Evolutionary conservation across 2,888 invertebrate species (phyloP).

Genomic region (Drosophila putrida): DNA sequence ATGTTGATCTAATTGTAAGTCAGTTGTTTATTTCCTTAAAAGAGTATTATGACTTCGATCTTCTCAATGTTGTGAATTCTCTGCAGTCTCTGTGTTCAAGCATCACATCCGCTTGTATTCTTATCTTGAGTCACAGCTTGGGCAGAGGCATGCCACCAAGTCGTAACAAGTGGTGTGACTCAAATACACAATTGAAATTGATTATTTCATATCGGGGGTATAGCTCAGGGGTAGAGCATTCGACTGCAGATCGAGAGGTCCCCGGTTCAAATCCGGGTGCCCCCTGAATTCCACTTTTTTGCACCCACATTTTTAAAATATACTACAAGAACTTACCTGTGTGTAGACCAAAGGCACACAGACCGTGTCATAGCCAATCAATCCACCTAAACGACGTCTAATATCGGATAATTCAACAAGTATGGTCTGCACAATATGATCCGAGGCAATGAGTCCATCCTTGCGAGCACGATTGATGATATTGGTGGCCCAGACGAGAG

Average conservation of each 20-base stretch:
- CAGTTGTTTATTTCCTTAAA: neutral
- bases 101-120: constrained; percentile 27
- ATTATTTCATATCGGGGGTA: constrained; percentile 54
- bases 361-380: constrained; percentile 96
- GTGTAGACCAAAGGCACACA: constrained; percentile 97
- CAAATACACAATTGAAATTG: constrained; percentile 6
- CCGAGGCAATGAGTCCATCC: constrained; percentile 93
- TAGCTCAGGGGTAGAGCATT: constrained; percentile 80
- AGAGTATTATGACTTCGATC: constrained; percentile 6
- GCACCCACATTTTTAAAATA: neutral
- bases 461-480: constrained; percentile 95
- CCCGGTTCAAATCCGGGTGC: constrained; percentile 69
- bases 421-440: constrained; percentile 96
- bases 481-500: constrained; percentile 96
- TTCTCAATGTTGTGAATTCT: neutral
- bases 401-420: constrained; percentile 96
- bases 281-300: constrained; percentile 22
- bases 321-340: constrained; percentile 88
- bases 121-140: constrained; percentile 30
- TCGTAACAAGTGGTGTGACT: neutral
- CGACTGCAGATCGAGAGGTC: constrained; percentile 80
- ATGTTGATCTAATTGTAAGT: neutral
- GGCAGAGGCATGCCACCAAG: neutral
- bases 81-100: constrained; percentile 3
- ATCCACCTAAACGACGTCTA: constrained; percentile 91